A percentile compares a stretch with the other conserved stretches of the same genome.
Evolutionary conservation across 2,113 vertebrate species (phyloP).

Genomic region (Montifringilla adamsi): DNA sequence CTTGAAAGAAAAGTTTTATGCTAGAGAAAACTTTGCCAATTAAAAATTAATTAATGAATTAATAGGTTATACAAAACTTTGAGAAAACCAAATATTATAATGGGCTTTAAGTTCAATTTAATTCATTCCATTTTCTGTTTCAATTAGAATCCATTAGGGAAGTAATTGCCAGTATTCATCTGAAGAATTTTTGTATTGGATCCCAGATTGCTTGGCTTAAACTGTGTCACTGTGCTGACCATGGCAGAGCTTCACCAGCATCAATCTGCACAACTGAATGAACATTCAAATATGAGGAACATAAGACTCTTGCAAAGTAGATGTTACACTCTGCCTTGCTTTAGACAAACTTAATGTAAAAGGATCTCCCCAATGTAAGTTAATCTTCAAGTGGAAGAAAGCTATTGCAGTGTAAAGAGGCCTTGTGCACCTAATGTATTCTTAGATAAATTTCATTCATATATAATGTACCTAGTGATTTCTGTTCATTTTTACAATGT

Average conservation of each 20-base stretch:
- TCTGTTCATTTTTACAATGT: background rate
- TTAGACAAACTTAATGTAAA: background rate
- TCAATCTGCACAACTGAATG: background rate
- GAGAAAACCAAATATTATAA: background rate
- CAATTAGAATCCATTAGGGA: constrained; percentile 11
- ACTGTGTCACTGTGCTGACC: background rate
- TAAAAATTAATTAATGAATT: constrained; percentile 26
- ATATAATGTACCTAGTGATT: background rate
- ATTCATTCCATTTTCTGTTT: background rate
- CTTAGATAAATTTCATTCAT: background rate
- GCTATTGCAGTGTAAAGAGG: background rate
- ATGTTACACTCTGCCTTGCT: background rate
- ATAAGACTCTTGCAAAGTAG: background rate
- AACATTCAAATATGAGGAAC: background rate
- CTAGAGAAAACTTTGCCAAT: constrained; percentile 9
- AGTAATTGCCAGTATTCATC: background rate
- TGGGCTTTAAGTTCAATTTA: background rate
- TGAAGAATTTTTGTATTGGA: background rate
- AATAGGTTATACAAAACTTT: background rate
- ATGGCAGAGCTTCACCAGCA: background rate
- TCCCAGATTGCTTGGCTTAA: background rate
- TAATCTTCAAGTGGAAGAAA: background rate
- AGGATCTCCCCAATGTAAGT: background rate
- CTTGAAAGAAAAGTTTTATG: background rate
- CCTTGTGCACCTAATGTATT: background rate